Evolutionary conservation across 2,888 invertebrate species (phyloP).

Genomic region (Dasypolia templi): DNA sequence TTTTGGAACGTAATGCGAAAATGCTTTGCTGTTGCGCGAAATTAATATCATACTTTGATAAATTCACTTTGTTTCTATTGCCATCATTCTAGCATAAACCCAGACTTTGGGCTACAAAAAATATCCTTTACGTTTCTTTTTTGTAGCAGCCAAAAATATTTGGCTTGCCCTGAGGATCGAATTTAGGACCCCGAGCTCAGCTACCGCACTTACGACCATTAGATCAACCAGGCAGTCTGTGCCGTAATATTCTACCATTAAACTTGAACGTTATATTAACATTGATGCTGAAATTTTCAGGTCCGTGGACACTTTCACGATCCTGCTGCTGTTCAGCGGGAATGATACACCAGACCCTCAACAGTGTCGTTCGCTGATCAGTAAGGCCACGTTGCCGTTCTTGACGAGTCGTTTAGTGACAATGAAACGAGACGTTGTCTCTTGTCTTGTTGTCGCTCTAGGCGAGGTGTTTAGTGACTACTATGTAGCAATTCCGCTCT

Average conservation of each 20-base stretch:
- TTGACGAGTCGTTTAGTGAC: background rate
- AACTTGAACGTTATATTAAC: background rate
- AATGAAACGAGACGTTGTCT: background rate
- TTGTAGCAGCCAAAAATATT: background rate
- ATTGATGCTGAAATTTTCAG: conserved; percentile 46
- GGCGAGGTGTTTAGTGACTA: background rate
- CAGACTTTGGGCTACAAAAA: background rate
- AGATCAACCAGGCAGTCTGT: background rate
- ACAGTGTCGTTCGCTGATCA: conserved; percentile 57
- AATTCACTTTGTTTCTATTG: background rate
- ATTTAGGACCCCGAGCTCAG: background rate
- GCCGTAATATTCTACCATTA: background rate
- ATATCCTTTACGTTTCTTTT: too few species aligned
- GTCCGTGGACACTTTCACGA: conserved; percentile 61
- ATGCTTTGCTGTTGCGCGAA: conserved; percentile 8
- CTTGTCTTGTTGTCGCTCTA: too few species aligned
- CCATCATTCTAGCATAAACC: background rate
- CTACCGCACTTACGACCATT: background rate
- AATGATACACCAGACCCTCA: conserved; percentile 57
- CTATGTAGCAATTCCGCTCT: background rate
- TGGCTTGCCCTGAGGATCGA: background rate
- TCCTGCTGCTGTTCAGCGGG: conserved; percentile 37
- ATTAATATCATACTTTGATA: background rate
- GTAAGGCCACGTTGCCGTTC: conserved; percentile 3
- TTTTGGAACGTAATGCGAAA: conserved; percentile 6